A percentile compares a stretch with the other conserved stretches of the same genome.
Conservation (phyloP, 2,888 invertebrate species). For the Perizoma affinitatum region DNA sequence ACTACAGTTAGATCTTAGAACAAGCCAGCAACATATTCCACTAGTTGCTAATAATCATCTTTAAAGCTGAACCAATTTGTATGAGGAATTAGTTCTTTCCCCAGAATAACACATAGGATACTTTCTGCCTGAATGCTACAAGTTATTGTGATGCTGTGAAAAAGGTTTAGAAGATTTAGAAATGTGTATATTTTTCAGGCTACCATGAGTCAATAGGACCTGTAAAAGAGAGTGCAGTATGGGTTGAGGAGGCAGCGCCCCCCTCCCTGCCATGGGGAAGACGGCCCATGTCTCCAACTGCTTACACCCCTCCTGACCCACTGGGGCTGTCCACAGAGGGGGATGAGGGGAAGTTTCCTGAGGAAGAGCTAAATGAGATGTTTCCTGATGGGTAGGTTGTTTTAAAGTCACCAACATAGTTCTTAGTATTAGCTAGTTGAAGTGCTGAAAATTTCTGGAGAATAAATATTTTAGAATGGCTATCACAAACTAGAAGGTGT, state of each 20-base stretch:
- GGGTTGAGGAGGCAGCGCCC: conserved; percentile 98
- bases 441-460: no score
- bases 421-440: not conserved
- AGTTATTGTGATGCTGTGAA: no score
- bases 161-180: no score
- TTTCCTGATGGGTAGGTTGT: conserved; percentile 90
- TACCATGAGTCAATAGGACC: conserved; percentile 95
- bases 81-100: no score
- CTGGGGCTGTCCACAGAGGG: conserved; percentile 96
- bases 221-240: conserved; percentile 98
- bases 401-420: not conserved
- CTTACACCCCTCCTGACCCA: conserved; percentile 95
- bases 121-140: no score
- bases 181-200: conserved; percentile 69
- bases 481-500: no score
- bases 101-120: no score
- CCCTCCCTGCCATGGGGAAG: conserved; percentile 92
- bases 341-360: conserved; percentile 94
- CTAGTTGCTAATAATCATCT: no score
- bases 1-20: no score
- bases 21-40: no score
- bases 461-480: no score
- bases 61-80: no score
- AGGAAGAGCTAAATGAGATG: conserved; percentile 93
- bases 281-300: conserved; percentile 92